Evolutionary conservation across 2,888 invertebrate species (phyloP).

Genomic region (Apamea anceps): DNA sequence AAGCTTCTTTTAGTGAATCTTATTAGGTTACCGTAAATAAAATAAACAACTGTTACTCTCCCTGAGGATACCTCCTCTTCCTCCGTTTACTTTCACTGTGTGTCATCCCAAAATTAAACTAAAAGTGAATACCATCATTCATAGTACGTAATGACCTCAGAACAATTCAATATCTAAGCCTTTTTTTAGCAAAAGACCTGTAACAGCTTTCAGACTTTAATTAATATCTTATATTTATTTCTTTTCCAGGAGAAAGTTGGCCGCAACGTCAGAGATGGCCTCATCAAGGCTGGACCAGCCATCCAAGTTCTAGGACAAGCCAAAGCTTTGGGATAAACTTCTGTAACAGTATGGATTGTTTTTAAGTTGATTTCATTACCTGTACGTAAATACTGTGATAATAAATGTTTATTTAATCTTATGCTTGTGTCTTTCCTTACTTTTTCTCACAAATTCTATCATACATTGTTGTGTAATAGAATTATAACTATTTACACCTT

Average conservation of each 20-base stretch:
- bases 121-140: background rate
- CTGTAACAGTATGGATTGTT: background rate
- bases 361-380: constrained; percentile 1
- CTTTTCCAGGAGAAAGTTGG: constrained; percentile 79
- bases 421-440: background rate
- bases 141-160: background rate
- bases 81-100: background rate
- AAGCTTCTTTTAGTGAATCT: background rate
- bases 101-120: background rate
- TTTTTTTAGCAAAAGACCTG: background rate
- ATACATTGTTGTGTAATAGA: background rate
- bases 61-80: background rate
- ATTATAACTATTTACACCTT: background rate
- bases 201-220: background rate
- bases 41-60: background rate
- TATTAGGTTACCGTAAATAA: background rate
- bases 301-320: constrained; percentile 77
- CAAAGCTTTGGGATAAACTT: constrained; percentile 67
- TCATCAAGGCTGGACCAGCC: constrained; percentile 81
- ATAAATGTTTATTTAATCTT: constrained; percentile 17
- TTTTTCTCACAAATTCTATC: background rate
- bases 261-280: constrained; percentile 76
- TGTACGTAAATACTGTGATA: constrained; percentile 21
- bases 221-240: background rate
- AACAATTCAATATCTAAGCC: background rate